Evolutionary conservation across 2,113 vertebrate species (phyloP), one percentile per base, ranked within the genome.

Genomic region (Vanacampus margaritifer): DNA sequence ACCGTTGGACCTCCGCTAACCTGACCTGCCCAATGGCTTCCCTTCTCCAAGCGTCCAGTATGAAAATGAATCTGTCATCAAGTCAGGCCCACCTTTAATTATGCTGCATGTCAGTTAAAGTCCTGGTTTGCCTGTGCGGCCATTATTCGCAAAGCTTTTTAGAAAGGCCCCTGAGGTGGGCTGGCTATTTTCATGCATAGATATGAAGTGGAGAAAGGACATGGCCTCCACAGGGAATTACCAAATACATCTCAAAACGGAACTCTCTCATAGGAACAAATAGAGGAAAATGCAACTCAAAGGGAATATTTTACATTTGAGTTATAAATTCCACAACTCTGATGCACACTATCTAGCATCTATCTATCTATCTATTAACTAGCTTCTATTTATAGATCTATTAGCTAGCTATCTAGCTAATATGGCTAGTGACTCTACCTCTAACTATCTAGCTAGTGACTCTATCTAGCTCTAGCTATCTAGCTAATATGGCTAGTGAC

Each of bases 41-140:
- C 67, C 48, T n/a, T 53, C 46, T 69, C 41, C n/a, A 64, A 74
- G 58, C 24, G 6, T 48, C 66, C 32, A 1, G 5, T 81, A 69
- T 79, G 64, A 85, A 84, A 88, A 85, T 71, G 69, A 84, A 67
- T 80, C 77, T 66, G 71, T 76, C 85, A 72, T 54, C 53, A 74
- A 64, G 67, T 41, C 69, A 65, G 58, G 51, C 61, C 21, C 1
- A 9, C 62, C 71, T 86, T 84, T 90, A 89, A 86, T 88, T 87
- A 84, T 36, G 26, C 39, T 41, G 39, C 13, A 41, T 78, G 80
- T 88, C 84, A 82, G 74, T 45, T 41, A 58, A 76, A 76, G 74
- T 78, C 69, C 65, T 0, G 19, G 36, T 65, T 41, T 64, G 73
- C 76, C 68, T 48, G 3, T 0, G 37, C 54, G 76, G 10, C 64